A percentile compares a stretch with the other conserved stretches of the same genome.
phyloP scores from a whole-genome alignment of 2,888 invertebrate genomes.

The Glyphotaelius pellucidus region DNA sequence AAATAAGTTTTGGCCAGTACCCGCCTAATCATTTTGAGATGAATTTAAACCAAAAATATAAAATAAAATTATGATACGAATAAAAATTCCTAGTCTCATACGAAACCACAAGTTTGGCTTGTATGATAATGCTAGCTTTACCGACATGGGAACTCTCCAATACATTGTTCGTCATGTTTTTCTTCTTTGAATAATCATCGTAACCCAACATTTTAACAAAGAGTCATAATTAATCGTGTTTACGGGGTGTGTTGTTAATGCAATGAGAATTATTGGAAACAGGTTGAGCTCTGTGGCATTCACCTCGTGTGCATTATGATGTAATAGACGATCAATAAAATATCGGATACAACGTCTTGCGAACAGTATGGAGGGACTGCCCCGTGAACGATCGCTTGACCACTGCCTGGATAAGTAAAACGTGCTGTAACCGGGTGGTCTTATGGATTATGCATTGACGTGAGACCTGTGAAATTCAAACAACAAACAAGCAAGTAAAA shows the following conservation, averaged over 20 bases:
- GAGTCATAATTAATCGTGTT: constrained; percentile 41
- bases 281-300: constrained; percentile 24
- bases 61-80: too few species aligned
- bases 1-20: too few species aligned
- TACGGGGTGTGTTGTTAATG: constrained; percentile 41
- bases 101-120: too few species aligned
- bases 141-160: not conserved
- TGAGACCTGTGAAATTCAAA: not conserved
- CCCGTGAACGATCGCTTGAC: constrained; percentile 8
- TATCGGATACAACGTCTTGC: constrained; percentile 11
- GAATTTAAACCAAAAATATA: too few species aligned
- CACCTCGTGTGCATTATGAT: constrained; percentile 22
- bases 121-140: too few species aligned
- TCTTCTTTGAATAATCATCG: constrained; percentile 1
- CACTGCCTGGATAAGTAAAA: not conserved
- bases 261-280: constrained; percentile 29
- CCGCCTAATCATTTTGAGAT: too few species aligned
- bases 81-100: too few species aligned
- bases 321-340: constrained; percentile 26
- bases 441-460: not conserved
- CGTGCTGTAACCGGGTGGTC: not conserved
- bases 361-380: constrained; percentile 9
- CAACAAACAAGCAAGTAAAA: not conserved
- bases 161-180: not conserved
- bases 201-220: constrained; percentile 37